Conservation (phyloP, 2,888 invertebrate genomes). For the Minunthozetes semirufus region DNA sequence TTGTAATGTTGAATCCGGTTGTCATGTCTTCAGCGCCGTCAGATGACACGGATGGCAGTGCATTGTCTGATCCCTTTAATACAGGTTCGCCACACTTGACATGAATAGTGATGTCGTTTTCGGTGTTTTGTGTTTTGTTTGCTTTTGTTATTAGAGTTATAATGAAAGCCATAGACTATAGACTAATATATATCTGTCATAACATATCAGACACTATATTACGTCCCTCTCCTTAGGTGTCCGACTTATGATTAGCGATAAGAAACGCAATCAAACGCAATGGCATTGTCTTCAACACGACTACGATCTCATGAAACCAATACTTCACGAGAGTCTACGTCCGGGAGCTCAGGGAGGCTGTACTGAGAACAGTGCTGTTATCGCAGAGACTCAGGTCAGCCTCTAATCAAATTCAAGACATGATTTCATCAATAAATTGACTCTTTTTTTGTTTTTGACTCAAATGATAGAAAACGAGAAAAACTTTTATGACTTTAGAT, state of each 20-base stretch:
- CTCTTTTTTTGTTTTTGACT: not conserved
- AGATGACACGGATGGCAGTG: not conserved
- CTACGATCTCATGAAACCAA: conserved; percentile 86
- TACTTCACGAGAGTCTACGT: conserved; percentile 87
- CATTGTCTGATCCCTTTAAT: conserved; percentile 20
- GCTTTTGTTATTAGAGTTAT: not conserved
- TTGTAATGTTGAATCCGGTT: conserved; percentile 74
- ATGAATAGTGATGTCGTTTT: conserved; percentile 18
- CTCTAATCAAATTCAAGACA: conserved; percentile 18
- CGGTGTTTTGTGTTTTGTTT: not conserved
- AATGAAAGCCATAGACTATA: conserved; percentile 4
- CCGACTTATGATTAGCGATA: conserved; percentile 8
- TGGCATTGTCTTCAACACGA: conserved; percentile 68
- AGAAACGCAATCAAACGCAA: conserved; percentile 22
- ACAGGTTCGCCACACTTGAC: conserved; percentile 22
- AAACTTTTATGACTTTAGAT: conserved; percentile 2
- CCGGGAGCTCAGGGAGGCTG: conserved; percentile 93
- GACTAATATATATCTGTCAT: conserved; percentile 18
- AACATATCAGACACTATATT: conserved; percentile 16
- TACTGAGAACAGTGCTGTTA: conserved; percentile 78
- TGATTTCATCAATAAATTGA: conserved; percentile 19
- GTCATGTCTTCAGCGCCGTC: conserved; percentile 57
- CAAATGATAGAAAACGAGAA: not conserved
- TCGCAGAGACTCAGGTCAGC: conserved; percentile 44
- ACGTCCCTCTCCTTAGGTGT: conserved; percentile 5